phyloP scores from a whole-genome alignment of 2,888 invertebrate genomes.

The Chydorus sphaericus region DNA sequence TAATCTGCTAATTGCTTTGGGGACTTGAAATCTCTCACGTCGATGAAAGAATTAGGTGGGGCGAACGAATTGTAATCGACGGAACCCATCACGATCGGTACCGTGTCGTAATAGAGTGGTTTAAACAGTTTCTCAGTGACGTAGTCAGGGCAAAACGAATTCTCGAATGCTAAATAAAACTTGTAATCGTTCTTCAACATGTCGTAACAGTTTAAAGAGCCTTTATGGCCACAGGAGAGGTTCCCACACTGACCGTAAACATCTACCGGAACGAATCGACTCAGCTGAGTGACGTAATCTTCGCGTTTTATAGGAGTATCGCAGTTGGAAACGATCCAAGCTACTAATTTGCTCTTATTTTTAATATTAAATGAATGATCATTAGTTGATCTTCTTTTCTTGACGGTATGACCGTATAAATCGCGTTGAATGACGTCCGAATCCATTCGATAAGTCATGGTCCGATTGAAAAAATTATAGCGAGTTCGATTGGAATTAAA shows the following conservation, averaged over 20 bases:
- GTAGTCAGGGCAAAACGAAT: conserved; percentile 22
- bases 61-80: conserved; percentile 71
- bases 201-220: neutral
- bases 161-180: conserved; percentile 22
- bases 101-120: conserved; percentile 17
- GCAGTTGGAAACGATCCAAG: conserved; percentile 10
- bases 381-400: no score
- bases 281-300: conserved; percentile 5
- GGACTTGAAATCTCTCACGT: conserved; percentile 85
- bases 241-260: conserved; percentile 16
- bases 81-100: conserved; percentile 21
- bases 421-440: neutral
- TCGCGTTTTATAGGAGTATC: neutral
- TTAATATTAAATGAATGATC: no score
- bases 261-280: conserved; percentile 12
- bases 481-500: no score
- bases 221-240: no score
- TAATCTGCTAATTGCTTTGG: conserved; percentile 77
- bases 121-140: conserved; percentile 22
- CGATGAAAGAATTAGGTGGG: conserved; percentile 81
- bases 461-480: conserved; percentile 2
- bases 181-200: conserved; percentile 17
- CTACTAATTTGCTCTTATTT: neutral
- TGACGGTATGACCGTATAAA: neutral
- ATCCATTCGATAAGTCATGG: conserved; percentile 7